phyloP scores from a whole-genome alignment of 2,113 vertebrate genomes.

The Alectura lathami region DNA sequence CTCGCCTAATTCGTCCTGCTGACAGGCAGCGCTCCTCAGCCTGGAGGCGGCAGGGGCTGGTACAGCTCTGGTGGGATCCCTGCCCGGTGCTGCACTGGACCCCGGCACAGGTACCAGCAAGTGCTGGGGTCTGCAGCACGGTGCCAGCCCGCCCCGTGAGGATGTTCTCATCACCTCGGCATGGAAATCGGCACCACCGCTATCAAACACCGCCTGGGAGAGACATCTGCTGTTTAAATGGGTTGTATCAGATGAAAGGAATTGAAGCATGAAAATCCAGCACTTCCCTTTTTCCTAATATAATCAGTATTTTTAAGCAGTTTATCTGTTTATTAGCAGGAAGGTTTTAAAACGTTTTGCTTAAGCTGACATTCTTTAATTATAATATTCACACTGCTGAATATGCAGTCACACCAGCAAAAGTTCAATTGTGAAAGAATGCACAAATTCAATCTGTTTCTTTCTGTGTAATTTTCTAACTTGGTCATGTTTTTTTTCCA shows the following conservation, averaged over 20 bases:
- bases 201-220: not conserved
- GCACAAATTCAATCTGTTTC: conserved; percentile 57
- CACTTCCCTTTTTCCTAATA: not conserved
- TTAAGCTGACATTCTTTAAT: conserved; percentile 61
- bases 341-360: conserved; percentile 65
- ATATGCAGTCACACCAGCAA: conserved; percentile 46
- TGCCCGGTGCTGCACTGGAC: rapidly evolving
- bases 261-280: conserved; percentile 26
- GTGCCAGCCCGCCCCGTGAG: not conserved
- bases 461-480: conserved; percentile 58
- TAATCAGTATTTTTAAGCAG: conserved; percentile 64
- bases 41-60: rapidly evolving
- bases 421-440: conserved; percentile 36
- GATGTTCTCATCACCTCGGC: not conserved
- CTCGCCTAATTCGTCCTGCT: not conserved
- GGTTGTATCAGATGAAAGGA: conserved; percentile 25
- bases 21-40: not conserved
- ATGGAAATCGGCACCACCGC: not conserved
- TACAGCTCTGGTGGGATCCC: not conserved
- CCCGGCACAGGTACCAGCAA: rapidly evolving
- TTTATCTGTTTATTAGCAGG: conserved; percentile 57
- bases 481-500: conserved; percentile 34
- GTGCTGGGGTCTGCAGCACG: not conserved
- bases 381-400: conserved; percentile 64
- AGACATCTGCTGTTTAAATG: conserved; percentile 54